Conservation (phyloP, 2,888 invertebrate genomes). For the Volucella inflata region DNA sequence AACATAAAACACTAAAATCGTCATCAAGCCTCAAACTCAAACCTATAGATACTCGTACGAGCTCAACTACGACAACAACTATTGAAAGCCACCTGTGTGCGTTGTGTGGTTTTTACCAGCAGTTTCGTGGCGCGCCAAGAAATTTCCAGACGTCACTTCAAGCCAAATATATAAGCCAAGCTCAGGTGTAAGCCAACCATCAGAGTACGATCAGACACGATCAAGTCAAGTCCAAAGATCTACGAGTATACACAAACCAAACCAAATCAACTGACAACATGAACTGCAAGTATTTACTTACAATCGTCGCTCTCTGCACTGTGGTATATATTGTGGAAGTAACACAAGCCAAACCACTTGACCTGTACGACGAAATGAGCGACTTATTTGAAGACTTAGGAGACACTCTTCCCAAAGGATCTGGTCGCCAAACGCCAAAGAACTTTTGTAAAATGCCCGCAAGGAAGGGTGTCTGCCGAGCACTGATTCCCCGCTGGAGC, state of each 20-base stretch:
- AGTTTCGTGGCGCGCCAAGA: slow-evolving; percentile 22
- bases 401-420: slow-evolving; percentile 79
- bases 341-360: slow-evolving; percentile 78
- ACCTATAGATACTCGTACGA: background rate
- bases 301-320: slow-evolving; percentile 43
- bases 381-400: slow-evolving; percentile 82
- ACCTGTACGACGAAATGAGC: slow-evolving; percentile 82
- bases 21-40: slow-evolving; percentile 29
- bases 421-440: slow-evolving; percentile 80
- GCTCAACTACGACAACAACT: too few relatives aligned
- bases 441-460: slow-evolving; percentile 82
- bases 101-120: slow-evolving; percentile 63
- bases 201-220: slow-evolving; percentile 73
- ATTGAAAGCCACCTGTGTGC: slow-evolving; percentile 47
- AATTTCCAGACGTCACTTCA: slow-evolving; percentile 54
- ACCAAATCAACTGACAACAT: slow-evolving; percentile 38
- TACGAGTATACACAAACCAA: slow-evolving; percentile 2
- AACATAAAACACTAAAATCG: slow-evolving; percentile 29
- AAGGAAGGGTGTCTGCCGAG: slow-evolving; percentile 83
- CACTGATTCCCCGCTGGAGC: slow-evolving; percentile 83
- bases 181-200: slow-evolving; percentile 47
- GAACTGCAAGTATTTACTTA: slow-evolving; percentile 53
- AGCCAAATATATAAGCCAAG: slow-evolving; percentile 67
- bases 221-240: slow-evolving; percentile 68
- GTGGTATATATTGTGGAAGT: slow-evolving; percentile 31